Base-by-base conservation (phyloP, 1,140 invertebrate species). In the Cydia pomonella region DNA sequence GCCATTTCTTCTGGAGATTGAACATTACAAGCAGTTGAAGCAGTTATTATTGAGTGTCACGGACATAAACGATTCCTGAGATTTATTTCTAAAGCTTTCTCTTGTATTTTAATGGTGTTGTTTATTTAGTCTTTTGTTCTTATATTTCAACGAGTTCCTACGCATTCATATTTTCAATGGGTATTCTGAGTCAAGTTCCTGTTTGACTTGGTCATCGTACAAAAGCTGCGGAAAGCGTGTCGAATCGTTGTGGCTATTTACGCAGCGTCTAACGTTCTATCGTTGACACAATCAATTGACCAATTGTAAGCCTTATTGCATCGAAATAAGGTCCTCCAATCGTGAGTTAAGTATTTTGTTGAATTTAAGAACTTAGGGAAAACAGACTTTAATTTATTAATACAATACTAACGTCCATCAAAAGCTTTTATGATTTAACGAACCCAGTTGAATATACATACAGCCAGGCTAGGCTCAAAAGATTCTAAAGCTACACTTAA, bases 121-220 rank as follows among this genome's bases (percentile, higher is more conserved):
- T 59, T 59, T 59, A 59, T 59, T 59, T 59, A 23, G 53, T 3
- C 53, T 59, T 59, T 59, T 59, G 53, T 59, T 23, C 16, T 59
- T 2, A 59, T 59, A 59, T 59, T 59, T 23, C 21, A 59, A 59
- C 53, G 3, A n/a, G 53, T 59, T 59, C 21, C 53, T 21, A 59
- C 18, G 53, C n/a, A 23, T 59, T 59, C 9, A 23, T 59, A 59
- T 59, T 23, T 23, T 59, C 53, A 59, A 53, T 53, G 9, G 47
- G 47, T 53, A 21, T 16, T 44, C 41, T 53, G n/a, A 53, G 50
- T 21, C n/a, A 9, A 53, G 50, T 53, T 18, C 53, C 53, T 59
- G 53, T 59, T 59, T 59, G 21, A 59, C 53, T 59, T 59, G 53
- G 53, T n/a, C 53, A 23, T 59, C 53, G 21, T 23, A 59, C 53